Evolutionary conservation across 1,140 invertebrate species (phyloP), one percentile per base, ranked within the genome.

Genomic region (Aphidius gifuensis): DNA sequence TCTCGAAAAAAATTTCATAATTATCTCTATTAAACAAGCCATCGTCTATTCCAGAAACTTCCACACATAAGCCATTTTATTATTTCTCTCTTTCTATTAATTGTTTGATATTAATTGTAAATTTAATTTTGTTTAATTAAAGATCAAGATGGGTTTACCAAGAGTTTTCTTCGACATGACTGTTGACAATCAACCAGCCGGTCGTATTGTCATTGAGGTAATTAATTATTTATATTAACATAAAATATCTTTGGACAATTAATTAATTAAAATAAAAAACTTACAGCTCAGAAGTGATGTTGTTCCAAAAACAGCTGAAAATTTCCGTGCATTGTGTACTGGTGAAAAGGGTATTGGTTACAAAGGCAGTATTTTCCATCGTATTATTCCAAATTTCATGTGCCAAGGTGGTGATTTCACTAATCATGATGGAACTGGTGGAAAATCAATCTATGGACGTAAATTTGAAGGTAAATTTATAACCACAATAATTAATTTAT

Each of bases 331-430:
- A 3, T 84, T 97, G 5, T 98, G 96, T 82, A 97, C 93, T 54
- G 92, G 93, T 23, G 94, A 97, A 73, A 94, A 90, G 73, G 95
- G 95, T 40, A 96, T 94, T 76, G 94, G 94, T 6, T 98, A 93
- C 85, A 95, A 94, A 81, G 89, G 89, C 54, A 93, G 90, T 74
- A 90, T 84, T 68, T 97, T 98, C 86, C 95, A 97, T 80, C 88
- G 96, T 72, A 90, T 99, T 64, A 98, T 99, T 75, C 96, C 97
- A 66, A 95, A 96, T 77, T 99, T 98, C 84, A 98, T 98, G 96
- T 93, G 93, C 79, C 97, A 98, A 83, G 92, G 93, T 51, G 94
- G 94, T 66, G 96, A 98, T 77, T 98, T 98, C 75, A 97, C 94
- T 63, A 91, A 92, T 72, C 90, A 93, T 82, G 96, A 97, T 80